phyloP scores from a whole-genome alignment of 2,113 vertebrate genomes.

The Ceyx cyanopectus region DNA sequence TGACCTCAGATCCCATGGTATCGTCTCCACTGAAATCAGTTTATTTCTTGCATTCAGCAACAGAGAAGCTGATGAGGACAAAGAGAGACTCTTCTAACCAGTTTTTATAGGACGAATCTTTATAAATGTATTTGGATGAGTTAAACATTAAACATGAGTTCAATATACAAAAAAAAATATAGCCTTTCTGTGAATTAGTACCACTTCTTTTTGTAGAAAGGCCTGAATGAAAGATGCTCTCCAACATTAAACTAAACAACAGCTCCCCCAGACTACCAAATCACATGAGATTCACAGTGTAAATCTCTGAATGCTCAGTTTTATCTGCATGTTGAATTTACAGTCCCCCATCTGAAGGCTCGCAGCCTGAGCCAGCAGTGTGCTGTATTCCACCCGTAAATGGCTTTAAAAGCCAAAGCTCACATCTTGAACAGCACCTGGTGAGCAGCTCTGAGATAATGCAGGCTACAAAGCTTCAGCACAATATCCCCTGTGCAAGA shows the following conservation, averaged over 20 bases:
- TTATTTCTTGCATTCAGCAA: neutral
- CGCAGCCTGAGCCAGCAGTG: neutral
- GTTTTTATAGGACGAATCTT: neutral
- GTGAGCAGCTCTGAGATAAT: slow-evolving; percentile 3
- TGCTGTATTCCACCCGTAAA: slow-evolving; percentile 35
- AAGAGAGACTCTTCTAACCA: neutral
- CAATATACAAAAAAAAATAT: neutral
- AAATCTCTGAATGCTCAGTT: neutral
- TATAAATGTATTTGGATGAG: neutral
- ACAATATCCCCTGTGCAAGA: neutral
- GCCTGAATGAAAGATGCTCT: neutral
- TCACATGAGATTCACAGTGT: neutral
- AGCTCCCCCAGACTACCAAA: neutral
- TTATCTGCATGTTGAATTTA: neutral
- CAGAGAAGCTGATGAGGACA: neutral
- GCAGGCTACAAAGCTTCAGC: neutral
- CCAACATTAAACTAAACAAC: neutral
- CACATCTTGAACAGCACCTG: slow-evolving; percentile 19
- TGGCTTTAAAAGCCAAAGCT: slow-evolving; percentile 22
- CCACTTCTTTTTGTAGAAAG: neutral
- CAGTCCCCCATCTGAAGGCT: neutral
- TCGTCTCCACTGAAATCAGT: neutral
- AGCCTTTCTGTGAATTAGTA: neutral
- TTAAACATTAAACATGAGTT: neutral
- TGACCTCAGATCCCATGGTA: neutral